Conservation (phyloP, 2,888 invertebrate genomes). For the Cepaea hortensis region DNA sequence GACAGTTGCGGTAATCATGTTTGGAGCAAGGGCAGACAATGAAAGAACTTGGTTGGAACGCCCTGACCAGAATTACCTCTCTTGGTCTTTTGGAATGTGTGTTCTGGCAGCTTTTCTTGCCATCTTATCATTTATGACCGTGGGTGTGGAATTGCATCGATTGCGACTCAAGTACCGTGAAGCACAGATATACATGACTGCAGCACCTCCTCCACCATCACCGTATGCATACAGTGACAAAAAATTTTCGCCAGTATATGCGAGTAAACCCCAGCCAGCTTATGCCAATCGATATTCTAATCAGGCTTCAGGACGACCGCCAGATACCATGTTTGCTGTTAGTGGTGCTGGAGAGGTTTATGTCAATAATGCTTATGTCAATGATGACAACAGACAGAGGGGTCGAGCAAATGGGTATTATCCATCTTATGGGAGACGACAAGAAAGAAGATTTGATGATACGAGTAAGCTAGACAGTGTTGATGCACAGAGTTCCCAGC, state of each 20-base stretch:
- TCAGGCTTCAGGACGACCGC: constrained; percentile 18
- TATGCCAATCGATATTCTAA: constrained; percentile 16
- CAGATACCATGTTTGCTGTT: constrained; percentile 34
- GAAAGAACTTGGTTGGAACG: constrained; percentile 32
- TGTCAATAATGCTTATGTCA: constrained; percentile 20
- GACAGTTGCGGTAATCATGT: constrained; percentile 38
- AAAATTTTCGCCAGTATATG: not conserved
- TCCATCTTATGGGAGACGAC: constrained; percentile 6
- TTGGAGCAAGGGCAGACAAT: constrained; percentile 42
- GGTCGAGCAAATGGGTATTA: not conserved
- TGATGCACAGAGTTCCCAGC: not conserved
- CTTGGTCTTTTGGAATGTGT: constrained; percentile 47
- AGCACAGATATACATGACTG: not conserved
- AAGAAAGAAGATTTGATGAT: not conserved
- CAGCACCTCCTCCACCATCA: constrained; percentile 1
- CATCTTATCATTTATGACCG: constrained; percentile 22
- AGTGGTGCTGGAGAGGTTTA: constrained; percentile 42
- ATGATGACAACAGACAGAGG: constrained; percentile 28
- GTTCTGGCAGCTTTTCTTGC: constrained; percentile 38
- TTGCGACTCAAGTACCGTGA: constrained; percentile 18
- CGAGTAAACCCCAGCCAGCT: not conserved
- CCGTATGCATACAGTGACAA: not conserved
- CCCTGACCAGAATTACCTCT: constrained; percentile 43
- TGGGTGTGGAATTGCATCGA: constrained; percentile 21
- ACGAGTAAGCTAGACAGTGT: not conserved